phyloP scores from a whole-genome alignment of 30 jellyfish, hydroid and myxozoan genomes.

The Catostylus mosaicus region DNA sequence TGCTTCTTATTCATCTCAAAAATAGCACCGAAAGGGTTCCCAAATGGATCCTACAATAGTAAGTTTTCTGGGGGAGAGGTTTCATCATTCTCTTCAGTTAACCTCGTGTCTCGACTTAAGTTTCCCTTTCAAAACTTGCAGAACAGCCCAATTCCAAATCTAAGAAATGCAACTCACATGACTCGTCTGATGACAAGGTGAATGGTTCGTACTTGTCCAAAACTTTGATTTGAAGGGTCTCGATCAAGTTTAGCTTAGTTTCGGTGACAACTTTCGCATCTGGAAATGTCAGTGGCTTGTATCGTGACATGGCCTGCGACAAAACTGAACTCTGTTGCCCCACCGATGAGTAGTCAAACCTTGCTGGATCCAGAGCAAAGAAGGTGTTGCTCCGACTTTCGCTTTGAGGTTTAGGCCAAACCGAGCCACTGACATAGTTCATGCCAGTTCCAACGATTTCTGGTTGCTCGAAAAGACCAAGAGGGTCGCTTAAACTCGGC shows the following conservation, averaged over 20 bases:
- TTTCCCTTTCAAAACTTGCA: too few species aligned
- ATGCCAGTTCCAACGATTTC: conserved; percentile 47
- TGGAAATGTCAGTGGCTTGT: conserved; percentile 71
- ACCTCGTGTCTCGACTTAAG: too few species aligned
- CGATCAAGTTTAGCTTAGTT: conserved; percentile 12
- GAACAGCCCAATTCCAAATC: too few species aligned
- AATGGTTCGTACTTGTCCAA: conserved; percentile 52
- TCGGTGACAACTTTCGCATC: conserved; percentile 59
- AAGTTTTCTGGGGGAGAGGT: too few species aligned
- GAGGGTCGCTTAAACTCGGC: conserved; percentile 84
- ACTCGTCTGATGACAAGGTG: conserved; percentile 74
- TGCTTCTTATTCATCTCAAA: too few species aligned
- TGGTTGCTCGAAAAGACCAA: conserved; percentile 66
- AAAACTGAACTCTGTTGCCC: conserved; percentile 79
- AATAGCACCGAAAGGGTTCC: too few species aligned
- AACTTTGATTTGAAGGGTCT: conserved; percentile 67
- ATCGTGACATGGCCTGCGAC: conserved; percentile 75
- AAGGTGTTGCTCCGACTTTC: conserved; percentile 55
- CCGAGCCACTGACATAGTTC: conserved; percentile 87
- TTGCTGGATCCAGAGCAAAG: conserved; percentile 77
- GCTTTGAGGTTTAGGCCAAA: conserved; percentile 89
- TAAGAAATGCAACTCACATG: conserved; percentile 70
- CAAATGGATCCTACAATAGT: too few species aligned
- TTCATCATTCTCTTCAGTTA: too few species aligned
- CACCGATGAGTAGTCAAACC: conserved; percentile 51